phyloP scores from a whole-genome alignment of 1,140 invertebrate species.

The Brachionus plicatilis region DNA sequence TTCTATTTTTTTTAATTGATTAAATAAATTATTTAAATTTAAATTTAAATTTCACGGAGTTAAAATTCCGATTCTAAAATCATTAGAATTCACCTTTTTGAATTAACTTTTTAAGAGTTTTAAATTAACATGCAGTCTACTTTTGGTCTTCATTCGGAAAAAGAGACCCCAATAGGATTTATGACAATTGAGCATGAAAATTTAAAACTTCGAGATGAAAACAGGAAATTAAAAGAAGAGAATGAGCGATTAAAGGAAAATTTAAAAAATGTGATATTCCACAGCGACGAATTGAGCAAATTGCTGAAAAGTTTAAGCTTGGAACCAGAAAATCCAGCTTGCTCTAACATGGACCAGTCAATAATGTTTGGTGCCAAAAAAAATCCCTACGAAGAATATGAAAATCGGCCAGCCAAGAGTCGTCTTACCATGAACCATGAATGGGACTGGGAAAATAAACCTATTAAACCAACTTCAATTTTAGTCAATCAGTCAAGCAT shows the following conservation, averaged over 20 bases:
- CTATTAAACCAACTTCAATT: background rate
- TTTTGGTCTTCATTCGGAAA: background rate
- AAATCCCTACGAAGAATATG: background rate
- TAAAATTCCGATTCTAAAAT: background rate
- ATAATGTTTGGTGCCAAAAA: background rate
- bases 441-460: constrained; percentile 22
- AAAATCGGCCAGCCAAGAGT: background rate
- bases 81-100: background rate
- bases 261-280: background rate
- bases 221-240: background rate
- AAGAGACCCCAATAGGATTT: background rate
- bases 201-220: background rate
- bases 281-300: background rate
- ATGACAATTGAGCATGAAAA: background rate
- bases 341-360: background rate
- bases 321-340: background rate
- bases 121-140: background rate
- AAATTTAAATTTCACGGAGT: background rate
- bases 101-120: background rate
- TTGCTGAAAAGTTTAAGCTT: background rate
- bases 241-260: background rate
- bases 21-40: background rate
- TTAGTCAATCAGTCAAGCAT: background rate
- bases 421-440: background rate
- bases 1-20: background rate